Percentiles rank a stretch among this genome's conserved stretches.
phyloP scores from a whole-genome alignment of 2,797 vertebrate species.

The Miopithecus talapoin region DNA sequence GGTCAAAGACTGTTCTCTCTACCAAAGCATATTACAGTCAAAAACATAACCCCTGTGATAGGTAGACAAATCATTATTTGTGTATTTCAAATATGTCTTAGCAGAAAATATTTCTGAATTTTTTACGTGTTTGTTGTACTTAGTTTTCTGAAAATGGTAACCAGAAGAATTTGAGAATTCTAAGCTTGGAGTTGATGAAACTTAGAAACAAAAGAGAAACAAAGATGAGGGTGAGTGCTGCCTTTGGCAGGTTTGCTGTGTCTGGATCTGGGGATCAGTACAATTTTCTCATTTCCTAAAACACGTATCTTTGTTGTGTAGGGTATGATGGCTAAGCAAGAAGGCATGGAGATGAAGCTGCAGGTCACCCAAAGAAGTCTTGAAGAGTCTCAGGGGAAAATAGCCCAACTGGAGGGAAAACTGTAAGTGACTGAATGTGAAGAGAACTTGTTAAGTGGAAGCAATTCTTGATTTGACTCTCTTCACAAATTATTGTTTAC shows the following conservation, averaged over 20 bases:
- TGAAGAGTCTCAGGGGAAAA: constrained; percentile 80
- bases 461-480: background rate
- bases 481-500: background rate
- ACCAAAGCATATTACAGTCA: background rate
- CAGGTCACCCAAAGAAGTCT: constrained; percentile 76
- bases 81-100: background rate
- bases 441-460: background rate
- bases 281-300: constrained; percentile 4
- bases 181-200: constrained; percentile 93
- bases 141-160: constrained; percentile 93
- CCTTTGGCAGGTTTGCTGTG: background rate
- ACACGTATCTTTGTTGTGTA: background rate
- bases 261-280: background rate
- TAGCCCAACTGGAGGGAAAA: constrained; percentile 81
- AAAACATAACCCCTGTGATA: background rate
- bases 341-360: constrained; percentile 81
- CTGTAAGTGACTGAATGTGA: constrained; percentile 82
- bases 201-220: constrained; percentile 90
- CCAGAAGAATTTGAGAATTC: constrained; percentile 92
- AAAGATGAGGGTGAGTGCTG: constrained; percentile 89
- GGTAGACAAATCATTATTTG: background rate
- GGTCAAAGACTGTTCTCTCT: background rate
- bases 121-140: background rate
- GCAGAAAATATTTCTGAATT: background rate
- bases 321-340: constrained; percentile 78